Base-by-base conservation (phyloP, 2,888 invertebrate species). In the Acrocyrtus sp. region DNA sequence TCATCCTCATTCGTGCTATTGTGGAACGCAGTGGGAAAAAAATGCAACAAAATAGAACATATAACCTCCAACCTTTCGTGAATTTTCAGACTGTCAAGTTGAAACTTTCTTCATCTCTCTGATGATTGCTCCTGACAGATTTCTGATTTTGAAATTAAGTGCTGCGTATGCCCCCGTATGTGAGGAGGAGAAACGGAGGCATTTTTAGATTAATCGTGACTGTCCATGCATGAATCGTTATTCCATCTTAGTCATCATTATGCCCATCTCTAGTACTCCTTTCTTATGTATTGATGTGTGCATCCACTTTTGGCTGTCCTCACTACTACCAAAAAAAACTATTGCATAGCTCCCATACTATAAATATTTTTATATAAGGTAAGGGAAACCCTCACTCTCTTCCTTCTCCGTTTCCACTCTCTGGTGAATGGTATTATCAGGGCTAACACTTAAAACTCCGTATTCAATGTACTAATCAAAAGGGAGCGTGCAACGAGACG, bases 141-240 rank as follows among this genome's bases (percentile, higher is more conserved):
- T 72, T 72, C 65, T 72, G 72, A 72, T 72, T 72, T 72, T 47
- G 58, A 72, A 72, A 72, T 72, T 72, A 72, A 72, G 63, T 65
- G 72, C 54, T n/a, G n/a, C n/a, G n/a, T n/a, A n/a, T n/a, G n/a
- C n/a, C n/a, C n/a, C n/a, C n/a, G n/a, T n/a, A n/a, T 34, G 5
- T n/a, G n/a, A 53, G 61, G 39, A 61, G 34, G 39, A 34, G 34
- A 69, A 22, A 51, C 26, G 53, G 62, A 72, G 60, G n/a, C n/a
- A n/a, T n/a, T n/a, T 65, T 65, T 65, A 60, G 72, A 65, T 72
- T 43, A 57, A 19, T 50, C 27, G 22, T 54, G 12, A 34, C 41
- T 41, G 21, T 39, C 19, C 6, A 26, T 27, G 17, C 19, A 17
- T n/a, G 26, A n/a, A 47, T 58, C 47, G 21, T 39, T 48, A 47